Conservation (phyloP, 2,113 vertebrate species). For the Fulica atra region DNA sequence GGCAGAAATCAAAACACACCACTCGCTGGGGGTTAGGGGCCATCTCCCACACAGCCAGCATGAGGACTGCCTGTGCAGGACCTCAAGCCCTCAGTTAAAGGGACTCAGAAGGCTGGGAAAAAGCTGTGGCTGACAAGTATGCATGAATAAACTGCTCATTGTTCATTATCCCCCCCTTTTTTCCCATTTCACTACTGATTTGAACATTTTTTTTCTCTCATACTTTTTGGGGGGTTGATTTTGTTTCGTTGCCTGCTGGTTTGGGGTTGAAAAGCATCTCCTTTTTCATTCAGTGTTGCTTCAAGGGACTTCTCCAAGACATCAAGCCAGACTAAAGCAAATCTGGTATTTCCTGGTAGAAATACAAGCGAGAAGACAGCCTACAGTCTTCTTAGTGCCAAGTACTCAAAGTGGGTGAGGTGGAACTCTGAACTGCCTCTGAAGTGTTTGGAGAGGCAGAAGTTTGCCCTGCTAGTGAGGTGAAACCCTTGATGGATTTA, state of each 20-base stretch:
- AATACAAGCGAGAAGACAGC: not conserved
- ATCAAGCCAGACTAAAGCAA: not conserved
- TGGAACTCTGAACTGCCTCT: not conserved
- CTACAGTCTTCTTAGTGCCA: not conserved
- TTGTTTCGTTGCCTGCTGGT: not conserved
- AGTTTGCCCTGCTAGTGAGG: not conserved
- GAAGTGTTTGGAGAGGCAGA: conserved; percentile 6
- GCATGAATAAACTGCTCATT: not conserved
- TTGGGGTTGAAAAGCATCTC: not conserved
- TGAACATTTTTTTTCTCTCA: not conserved
- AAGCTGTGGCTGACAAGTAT: not conserved
- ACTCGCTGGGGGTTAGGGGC: too few species aligned
- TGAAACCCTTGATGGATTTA: not conserved
- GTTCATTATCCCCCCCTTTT: not conserved
- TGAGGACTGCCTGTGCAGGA: not conserved
- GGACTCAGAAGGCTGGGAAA: not conserved
- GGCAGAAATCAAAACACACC: not conserved
- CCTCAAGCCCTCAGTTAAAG: not conserved
- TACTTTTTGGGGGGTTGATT: not conserved
- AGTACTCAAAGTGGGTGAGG: not conserved
- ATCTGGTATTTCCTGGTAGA: not conserved
- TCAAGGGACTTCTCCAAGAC: not conserved
- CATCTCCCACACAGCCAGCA: accelerated
- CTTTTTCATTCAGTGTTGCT: not conserved
- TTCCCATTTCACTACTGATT: not conserved